Conservation (phyloP, 2,888 invertebrate species). For the Oscheius sp. region DNA sequence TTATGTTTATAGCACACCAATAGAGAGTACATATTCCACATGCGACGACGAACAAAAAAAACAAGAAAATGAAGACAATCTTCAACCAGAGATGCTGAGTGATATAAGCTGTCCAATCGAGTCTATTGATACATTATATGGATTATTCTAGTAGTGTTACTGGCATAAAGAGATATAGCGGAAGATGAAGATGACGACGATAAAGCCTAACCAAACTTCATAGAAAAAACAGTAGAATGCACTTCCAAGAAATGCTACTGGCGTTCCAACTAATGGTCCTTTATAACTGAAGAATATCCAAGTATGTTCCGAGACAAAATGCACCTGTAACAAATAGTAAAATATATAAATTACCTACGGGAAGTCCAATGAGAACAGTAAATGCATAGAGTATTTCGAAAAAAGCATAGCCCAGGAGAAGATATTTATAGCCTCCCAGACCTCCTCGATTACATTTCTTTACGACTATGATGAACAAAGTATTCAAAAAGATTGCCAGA, state of each 20-base stretch:
- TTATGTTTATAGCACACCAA: slow-evolving; percentile 17
- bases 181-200: slow-evolving; percentile 10
- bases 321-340: too few species aligned
- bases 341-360: not conserved
- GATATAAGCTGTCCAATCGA: not conserved
- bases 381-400: slow-evolving; percentile 21
- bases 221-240: slow-evolving; percentile 23
- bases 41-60: not conserved
- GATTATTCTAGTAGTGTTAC: not conserved
- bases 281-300: slow-evolving; percentile 26
- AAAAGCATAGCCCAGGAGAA: slow-evolving; percentile 3
- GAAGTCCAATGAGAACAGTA: slow-evolving; percentile 12
- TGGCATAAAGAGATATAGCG: slow-evolving; percentile 8
- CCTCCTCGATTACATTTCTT: not conserved
- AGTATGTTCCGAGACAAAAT: slow-evolving; percentile 17
- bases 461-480: not conserved
- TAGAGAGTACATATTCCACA: slow-evolving; percentile 19
- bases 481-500: slow-evolving; percentile 2
- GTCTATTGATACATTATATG: not conserved
- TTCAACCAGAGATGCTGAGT: not conserved
- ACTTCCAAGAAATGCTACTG: slow-evolving; percentile 7
- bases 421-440: slow-evolving; percentile 11
- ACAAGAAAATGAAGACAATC: not conserved
- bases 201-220: slow-evolving; percentile 14
- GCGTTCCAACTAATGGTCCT: slow-evolving; percentile 15